Base-by-base conservation (phyloP, 92 coral and sea anemone species). In the Phenganax marumi region DNA sequence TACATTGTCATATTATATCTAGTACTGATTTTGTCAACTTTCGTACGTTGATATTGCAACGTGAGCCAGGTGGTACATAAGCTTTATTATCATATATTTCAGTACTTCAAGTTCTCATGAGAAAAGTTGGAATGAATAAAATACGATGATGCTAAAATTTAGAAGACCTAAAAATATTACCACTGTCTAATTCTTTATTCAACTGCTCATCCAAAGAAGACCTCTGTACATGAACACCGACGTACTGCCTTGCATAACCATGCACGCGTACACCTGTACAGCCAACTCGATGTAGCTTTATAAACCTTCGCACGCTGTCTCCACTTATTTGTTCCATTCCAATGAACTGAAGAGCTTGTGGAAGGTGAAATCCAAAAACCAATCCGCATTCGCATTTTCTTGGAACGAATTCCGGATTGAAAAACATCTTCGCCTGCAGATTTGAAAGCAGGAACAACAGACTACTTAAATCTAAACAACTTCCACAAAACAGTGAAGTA, bases 121-220 rank as follows among this genome's bases (percentile, higher is more conserved):
- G 57, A 53, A 1, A 53, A 11, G 9, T 53, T 53, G 12, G 57
- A 8, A 53, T 16, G 57, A 53, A 53, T 53, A 53, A 53, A 10
- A 53, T 53, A 53, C 57, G 2, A 53, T 10, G 9, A 53, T 16
- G 57, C 57, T 10, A 53, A 53, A 53, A 53, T 53, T 53, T 11
- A 53, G 57, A 53, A 53, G 1, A 53, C 57, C 2, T 2, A 16
- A 53, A 1, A 53, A 10, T 53, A 53, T 53, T 77, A 85, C 88
- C 88, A 64, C 69, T 85, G 88, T 85, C 88, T 22, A 84, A 84
- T 82, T 84, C 68, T 76, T 75, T 66, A 50, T 64, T 49, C 78
- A 84, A 68, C 53, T 84, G 68, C 70, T 58, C 69, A 22, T 78
- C 61, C 66, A 76, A 68, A 26, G 24, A 74, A 39, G 77, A 39